These are phyloP conservation scores for Dasyprocta punctata DNA, from an alignment of 2,113 vertebrate species.

Conservation along the genomic window DNA sequence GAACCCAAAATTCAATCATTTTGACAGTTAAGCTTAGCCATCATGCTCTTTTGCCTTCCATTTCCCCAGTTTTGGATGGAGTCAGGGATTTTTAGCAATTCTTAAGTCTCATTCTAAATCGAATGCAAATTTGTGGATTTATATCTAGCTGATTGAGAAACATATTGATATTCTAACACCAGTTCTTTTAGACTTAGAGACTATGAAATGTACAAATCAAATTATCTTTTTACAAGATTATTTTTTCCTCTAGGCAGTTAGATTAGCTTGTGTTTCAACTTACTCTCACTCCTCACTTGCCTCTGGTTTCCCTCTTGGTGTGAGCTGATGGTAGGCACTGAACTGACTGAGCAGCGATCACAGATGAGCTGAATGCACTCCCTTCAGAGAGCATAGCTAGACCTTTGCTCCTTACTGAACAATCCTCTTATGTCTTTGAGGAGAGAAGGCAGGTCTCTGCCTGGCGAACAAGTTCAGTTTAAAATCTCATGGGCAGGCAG, in stretches of 20 bases:
- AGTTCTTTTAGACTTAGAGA: background rate
- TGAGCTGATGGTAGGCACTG: background rate
- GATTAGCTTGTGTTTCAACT: background rate
- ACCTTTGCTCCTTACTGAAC: slow-evolving; percentile 17
- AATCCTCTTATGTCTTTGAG: slow-evolving; percentile 15
- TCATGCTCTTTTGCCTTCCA: background rate
- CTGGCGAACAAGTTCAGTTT: slow-evolving; percentile 67
- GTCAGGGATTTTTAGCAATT: background rate
- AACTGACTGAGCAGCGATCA: background rate
- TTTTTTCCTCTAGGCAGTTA: background rate
- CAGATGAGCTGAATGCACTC: background rate
- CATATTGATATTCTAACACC: background rate
- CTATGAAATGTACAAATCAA: slow-evolving; percentile 3
- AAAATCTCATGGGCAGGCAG: slow-evolving; percentile 58
- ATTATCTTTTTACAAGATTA: background rate
- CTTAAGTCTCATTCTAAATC: background rate
- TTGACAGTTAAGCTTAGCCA: background rate
- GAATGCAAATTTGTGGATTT: background rate
- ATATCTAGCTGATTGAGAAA: background rate
- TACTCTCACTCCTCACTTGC: background rate
- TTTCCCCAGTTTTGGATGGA: background rate
- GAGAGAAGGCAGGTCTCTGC: slow-evolving; percentile 14
- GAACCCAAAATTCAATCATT: background rate
- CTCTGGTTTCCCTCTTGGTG: background rate
- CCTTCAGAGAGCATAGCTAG: background rate